Evolutionary conservation across 2,797 vertebrate genomes (phyloP), one percentile per base, ranked within the genome.

Genomic region (Microtus californicus): DNA sequence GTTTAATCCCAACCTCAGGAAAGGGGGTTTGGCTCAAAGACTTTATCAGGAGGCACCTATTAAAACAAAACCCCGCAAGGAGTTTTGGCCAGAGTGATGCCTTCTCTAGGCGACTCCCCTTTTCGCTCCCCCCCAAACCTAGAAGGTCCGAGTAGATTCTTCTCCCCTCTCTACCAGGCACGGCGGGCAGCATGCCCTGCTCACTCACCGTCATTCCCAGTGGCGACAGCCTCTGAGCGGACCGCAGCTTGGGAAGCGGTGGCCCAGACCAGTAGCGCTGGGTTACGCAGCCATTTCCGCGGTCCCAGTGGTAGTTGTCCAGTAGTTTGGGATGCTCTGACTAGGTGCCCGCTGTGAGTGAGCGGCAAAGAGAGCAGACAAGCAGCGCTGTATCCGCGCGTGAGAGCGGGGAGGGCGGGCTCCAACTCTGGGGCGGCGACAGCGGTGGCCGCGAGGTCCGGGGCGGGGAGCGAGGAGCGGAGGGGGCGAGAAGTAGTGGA

Each of bases 401-500:
- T 63, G 96, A 95, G 92, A 88, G 34, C 90, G 87, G 78, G 69
- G 82, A 94, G 59, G 93, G 94, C 69, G 78, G 95, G 89, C 82
- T 74, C 69, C 6, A 93, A 56, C 63, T 56, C 92, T 34, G 29
- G 1, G 90, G 83, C 54, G 48, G 67, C 40, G 63, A 65, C 80
- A 27, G 37, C 11, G 14, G 73, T 17, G 17, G 80, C 71, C 0
- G 73, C 5, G 54, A 43, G 93, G 94, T 94, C 89, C 51, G 2
- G 74, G 94, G 80, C 73, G 40, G 54, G 77, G 79, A 86, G 79
- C 87, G 1, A 29, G 27, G 34, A 23, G 56, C 11, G 80, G 69
- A 87, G 59, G 89, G 93, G 76, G 85, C 19, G 94, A 92, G 91
- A 97, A 97, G 97, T 96, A 90, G 95, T 81, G 85, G 97, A 98